Base-by-base conservation (phyloP, 2,797 vertebrate species). In the Rousettus madagascariensis region DNA sequence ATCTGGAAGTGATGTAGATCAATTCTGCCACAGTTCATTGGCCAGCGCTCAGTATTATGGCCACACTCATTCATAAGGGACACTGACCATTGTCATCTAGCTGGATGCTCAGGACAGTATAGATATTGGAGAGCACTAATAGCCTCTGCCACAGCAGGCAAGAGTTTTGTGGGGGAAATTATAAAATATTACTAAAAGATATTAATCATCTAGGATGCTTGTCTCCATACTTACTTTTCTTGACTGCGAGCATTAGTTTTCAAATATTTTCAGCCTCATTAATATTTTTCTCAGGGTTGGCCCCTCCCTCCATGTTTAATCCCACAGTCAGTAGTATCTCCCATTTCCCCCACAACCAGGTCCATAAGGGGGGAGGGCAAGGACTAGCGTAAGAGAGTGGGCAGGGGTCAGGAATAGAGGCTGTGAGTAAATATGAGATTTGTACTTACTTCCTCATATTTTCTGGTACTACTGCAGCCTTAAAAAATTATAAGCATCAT, bases 391-490 rank as follows among this genome's bases (percentile, higher is more conserved):
- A 74, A 92, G 28, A 92, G 49, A 95, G 38, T 65, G 11, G 46
- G 13, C 49, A 90, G 19, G 15, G 66, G n/a, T 92, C 66, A 51
- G 38, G 41, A 82, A 69, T 33, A 79, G 61, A 90, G 63, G 22
- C 36, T 51, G 38, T 4, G 38, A 86, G 41, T 86, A 66, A 89
- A 90, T 28, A 69, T 65, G 33, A 57, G 22, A 90, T 91, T 89
- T 89, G 16, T 61, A 80, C 53, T 66, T 68, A 85, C 51, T 94
- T 89, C 74, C 69, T 86, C 72, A 72, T 94, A 94, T 78, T 92
- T 96, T 79, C 43, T 13, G 9, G 33, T 59, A 85, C 4, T 80
- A n/a, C 78, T 71, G 55, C 26, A 65, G 17, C 13, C 53, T 90
- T 87, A 71, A 85, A 94, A 93, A 85, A 53, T 49, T 49, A 16